Evolutionary conservation across 92 coral and sea anemone species (phyloP), one percentile per base, ranked within the genome.

Genomic region (Siderastrea radians): DNA sequence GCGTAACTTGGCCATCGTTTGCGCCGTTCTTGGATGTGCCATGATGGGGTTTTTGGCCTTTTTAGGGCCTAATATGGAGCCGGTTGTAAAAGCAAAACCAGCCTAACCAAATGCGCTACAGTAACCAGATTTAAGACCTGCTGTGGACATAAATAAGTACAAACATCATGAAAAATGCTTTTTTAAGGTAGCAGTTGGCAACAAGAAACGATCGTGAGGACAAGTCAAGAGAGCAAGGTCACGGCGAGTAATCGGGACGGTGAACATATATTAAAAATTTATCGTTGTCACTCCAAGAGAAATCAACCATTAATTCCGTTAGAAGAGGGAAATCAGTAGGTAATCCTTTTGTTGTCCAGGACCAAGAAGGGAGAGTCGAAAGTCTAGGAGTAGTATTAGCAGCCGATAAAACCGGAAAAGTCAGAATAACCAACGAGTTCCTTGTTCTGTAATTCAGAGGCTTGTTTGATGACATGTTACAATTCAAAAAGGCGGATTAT

Each of bases 261-360:
- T 72, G 1, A 85, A 72, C 1, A 72, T 26, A 92, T 67, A 15
- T 75, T 80, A 0, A 89, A 11, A 92, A 2, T 5, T 78, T 54
- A 38, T 68, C 59, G 9, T 80, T 2, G 7, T 19, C 74, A 4
- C 80, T 62, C 49, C 84, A 89, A 59, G 84, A 81, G 7, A 78
- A 74, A 80, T 92, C 92, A 1, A 92, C 82, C 48, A 87, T 6
- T 2, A 90, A 93, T 11, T 85, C 62, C 3, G 80, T 49, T n/a
- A 91, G 61, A 7, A 91, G 51, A n/a, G 91, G 83, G 8, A 75
- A 80, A 57, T 91, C 91, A 49, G 88, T 71, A 13, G 75, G 69
- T 4, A 90, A 48, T 43, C 69, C 69, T 19, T 64, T 0, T 2
- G 69, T 45, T 16, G 69, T 64, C 16, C 69, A 11, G 8, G 17